Evolutionary conservation across 2,888 invertebrate species (phyloP).

Genomic region (Chymomyza procnemis): DNA sequence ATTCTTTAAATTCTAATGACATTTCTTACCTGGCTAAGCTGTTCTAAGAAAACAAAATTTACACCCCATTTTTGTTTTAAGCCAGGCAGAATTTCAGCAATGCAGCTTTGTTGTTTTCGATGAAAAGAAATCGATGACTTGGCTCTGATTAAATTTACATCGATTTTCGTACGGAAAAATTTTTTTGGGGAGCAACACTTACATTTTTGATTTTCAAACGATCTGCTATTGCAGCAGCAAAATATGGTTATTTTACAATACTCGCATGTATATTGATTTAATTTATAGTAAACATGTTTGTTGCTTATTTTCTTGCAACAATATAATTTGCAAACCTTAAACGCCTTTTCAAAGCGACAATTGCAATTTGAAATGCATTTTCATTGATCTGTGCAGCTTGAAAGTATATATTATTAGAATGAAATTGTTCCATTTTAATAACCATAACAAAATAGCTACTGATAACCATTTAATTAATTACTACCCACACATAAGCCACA

Average conservation of each 20-base stretch:
- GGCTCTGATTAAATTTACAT: background rate
- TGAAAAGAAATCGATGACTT: background rate
- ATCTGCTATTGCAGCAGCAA: too few species aligned
- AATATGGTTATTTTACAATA: too few species aligned
- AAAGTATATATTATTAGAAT: too few species aligned
- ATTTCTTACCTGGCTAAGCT: slow-evolving; percentile 16
- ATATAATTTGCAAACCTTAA: too few species aligned
- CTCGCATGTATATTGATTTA: too few species aligned
- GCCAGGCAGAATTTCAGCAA: slow-evolving; percentile 4
- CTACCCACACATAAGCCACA: background rate
- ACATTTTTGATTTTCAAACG: background rate
- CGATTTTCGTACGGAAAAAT: background rate
- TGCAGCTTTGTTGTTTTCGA: background rate
- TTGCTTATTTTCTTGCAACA: background rate
- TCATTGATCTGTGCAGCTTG: background rate
- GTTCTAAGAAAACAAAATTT: slow-evolving; percentile 12
- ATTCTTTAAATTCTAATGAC: background rate
- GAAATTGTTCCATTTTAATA: background rate
- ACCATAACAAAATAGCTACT: background rate
- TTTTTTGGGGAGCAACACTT: background rate
- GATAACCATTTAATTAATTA: too few species aligned
- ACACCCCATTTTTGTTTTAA: slow-evolving; percentile 16
- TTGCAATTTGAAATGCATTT: background rate
- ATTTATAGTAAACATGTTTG: too few species aligned
- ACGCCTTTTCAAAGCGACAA: background rate